Conservation (phyloP, 1,140 invertebrate species). For the Brachionus calyciflorus region DNA sequence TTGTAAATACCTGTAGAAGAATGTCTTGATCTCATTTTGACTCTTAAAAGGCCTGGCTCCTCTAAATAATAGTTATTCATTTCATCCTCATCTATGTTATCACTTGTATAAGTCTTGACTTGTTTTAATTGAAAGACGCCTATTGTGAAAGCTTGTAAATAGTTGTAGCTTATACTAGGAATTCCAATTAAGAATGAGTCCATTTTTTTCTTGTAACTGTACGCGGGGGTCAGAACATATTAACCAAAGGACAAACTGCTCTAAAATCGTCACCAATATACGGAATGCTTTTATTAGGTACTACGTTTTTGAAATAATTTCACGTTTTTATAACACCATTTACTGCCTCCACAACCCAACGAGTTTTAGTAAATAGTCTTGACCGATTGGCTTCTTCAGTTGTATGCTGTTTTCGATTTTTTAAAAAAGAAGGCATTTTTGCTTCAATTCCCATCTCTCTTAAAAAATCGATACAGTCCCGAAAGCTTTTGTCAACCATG, state of each 20-base stretch:
- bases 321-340: conserved; percentile 50
- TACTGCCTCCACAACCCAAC: conserved; percentile 57
- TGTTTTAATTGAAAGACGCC: too few species aligned
- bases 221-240: conserved; percentile 48
- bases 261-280: conserved; percentile 16
- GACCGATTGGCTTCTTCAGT: conserved; percentile 54
- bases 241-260: not conserved
- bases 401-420: conserved; percentile 53
- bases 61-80: too few species aligned
- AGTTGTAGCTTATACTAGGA: too few species aligned
- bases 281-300: too few species aligned
- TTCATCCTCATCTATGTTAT: too few species aligned
- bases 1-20: too few species aligned
- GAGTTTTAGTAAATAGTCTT: conserved; percentile 54
- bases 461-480: not conserved
- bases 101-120: too few species aligned
- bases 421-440: conserved; percentile 35
- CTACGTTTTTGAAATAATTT: conserved; percentile 53
- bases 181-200: too few species aligned
- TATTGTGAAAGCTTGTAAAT: too few species aligned
- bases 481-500: too few species aligned
- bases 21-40: too few species aligned
- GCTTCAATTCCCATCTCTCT: not conserved
- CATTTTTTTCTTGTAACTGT: conserved; percentile 49
- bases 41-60: too few species aligned